A percentile compares a stretch with the other conserved stretches of the same genome.
Evolutionary conservation across 2,888 invertebrate genomes (phyloP).

Genomic region (Agapostemon virescens): DNA sequence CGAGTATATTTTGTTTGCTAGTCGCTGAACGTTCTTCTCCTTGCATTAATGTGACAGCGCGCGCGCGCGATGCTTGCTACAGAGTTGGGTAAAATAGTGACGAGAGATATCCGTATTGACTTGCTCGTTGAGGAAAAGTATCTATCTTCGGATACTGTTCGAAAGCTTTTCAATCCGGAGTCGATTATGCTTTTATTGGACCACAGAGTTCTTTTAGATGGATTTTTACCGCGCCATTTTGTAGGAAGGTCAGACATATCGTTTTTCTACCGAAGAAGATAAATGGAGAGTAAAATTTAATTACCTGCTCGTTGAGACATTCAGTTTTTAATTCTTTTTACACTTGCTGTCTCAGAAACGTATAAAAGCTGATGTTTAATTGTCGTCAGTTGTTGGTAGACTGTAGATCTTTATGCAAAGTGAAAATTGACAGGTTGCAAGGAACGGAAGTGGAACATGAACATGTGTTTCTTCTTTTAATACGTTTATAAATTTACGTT

Average conservation of each 20-base stretch:
- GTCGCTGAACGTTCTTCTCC: neutral
- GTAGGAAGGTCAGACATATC: neutral
- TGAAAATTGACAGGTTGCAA: neutral
- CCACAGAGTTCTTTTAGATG: too few species aligned
- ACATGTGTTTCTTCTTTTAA: too few species aligned
- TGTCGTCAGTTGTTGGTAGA: too few species aligned
- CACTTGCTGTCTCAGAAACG: neutral
- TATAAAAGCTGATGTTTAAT: too few species aligned
- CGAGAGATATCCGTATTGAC: neutral
- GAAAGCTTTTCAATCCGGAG: neutral
- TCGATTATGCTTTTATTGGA: neutral
- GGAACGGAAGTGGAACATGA: too few species aligned
- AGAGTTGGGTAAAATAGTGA: slow-evolving; percentile 27
- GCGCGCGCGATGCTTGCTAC: neutral
- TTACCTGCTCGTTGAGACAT: neutral
- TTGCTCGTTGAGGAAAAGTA: neutral
- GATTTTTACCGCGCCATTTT: neutral
- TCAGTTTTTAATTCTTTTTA: neutral
- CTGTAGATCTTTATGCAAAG: too few species aligned
- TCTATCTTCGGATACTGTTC: neutral
- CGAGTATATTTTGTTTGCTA: neutral
- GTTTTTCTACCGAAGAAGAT: neutral
- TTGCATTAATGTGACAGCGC: neutral
- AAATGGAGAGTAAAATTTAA: neutral
- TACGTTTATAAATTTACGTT: too few species aligned